Evolutionary conservation across 2,888 invertebrate species (phyloP).

Genomic region (Drosophila neutralis): DNA sequence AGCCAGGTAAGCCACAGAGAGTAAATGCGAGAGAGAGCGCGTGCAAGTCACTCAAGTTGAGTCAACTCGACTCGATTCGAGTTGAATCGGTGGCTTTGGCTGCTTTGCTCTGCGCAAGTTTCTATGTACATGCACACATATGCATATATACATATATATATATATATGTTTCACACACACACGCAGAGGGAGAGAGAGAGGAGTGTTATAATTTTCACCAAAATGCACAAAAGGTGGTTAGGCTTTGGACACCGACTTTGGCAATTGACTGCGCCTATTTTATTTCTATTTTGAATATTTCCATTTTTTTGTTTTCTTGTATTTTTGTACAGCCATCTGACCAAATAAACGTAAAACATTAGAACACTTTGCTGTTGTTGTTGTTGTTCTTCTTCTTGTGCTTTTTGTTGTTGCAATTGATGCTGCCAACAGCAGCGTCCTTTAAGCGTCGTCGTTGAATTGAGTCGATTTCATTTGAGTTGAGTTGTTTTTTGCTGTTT

Average conservation of each 20-base stretch:
- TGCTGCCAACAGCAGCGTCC: slow-evolving; percentile 34
- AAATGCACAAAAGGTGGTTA: slow-evolving; percentile 39
- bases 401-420: slow-evolving; percentile 23
- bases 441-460: slow-evolving; percentile 14
- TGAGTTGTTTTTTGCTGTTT: slow-evolving; percentile 15
- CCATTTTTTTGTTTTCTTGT: slow-evolving; percentile 1
- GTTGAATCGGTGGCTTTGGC: slow-evolving; percentile 38
- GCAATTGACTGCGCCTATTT: slow-evolving; percentile 1
- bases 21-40: slow-evolving; percentile 5
- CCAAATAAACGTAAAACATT: slow-evolving; percentile 42
- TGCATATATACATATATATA: not conserved
- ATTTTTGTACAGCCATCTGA: slow-evolving; percentile 44
- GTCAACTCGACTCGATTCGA: slow-evolving; percentile 25
- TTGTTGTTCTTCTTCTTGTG: not conserved
- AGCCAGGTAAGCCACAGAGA: slow-evolving; percentile 38
- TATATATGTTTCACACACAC: slow-evolving; percentile 6
- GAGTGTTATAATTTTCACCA: slow-evolving; percentile 17
- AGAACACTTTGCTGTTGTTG: slow-evolving; percentile 10
- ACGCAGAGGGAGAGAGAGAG: not conserved
- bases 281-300: slow-evolving; percentile 9
- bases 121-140: not conserved
- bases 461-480: not conserved
- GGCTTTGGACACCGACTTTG: slow-evolving; percentile 27
- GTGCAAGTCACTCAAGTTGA: slow-evolving; percentile 37
- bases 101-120: slow-evolving; percentile 13